phyloP scores from a whole-genome alignment of 2,797 vertebrate genomes.

The Cirrhinus molitorella region DNA sequence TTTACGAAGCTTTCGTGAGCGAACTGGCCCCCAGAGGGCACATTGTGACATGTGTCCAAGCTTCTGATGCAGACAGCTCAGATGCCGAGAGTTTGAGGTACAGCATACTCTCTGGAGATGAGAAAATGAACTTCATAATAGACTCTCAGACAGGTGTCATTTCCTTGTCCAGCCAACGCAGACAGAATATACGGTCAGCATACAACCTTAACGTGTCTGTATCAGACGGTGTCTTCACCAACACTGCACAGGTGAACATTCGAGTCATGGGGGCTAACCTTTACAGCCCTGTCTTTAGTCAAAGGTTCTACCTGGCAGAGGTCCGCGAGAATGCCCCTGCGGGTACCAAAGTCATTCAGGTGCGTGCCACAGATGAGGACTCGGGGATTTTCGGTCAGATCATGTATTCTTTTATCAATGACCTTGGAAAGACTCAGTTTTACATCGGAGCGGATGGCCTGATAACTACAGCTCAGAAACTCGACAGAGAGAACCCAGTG shows the following conservation, averaged over 20 bases:
- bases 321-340: constrained; percentile 87
- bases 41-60: constrained; percentile 93
- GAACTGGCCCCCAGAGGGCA: constrained; percentile 90
- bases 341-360: constrained; percentile 86
- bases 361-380: constrained; percentile 89
- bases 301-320: constrained; percentile 93
- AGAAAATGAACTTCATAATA: constrained; percentile 91
- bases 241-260: constrained; percentile 87
- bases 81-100: constrained; percentile 86
- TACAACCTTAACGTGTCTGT: constrained; percentile 92
- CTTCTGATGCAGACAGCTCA: constrained; percentile 89
- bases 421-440: constrained; percentile 91
- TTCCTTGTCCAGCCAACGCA: constrained; percentile 87
- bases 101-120: constrained; percentile 92
- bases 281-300: constrained; percentile 91
- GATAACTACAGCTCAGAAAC: constrained; percentile 86
- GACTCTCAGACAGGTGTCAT: constrained; percentile 88
- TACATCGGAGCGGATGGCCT: constrained; percentile 86
- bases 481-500: constrained; percentile 90
- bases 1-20: constrained; percentile 90
- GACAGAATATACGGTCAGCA: constrained; percentile 80
- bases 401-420: constrained; percentile 92
- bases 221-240: constrained; percentile 97
- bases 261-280: constrained; percentile 89
- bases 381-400: constrained; percentile 86